A percentile compares a stretch with the other conserved stretches of the same genome.
phyloP scores from a whole-genome alignment of 1,140 invertebrate species.

The Drosophila neocordata region DNA sequence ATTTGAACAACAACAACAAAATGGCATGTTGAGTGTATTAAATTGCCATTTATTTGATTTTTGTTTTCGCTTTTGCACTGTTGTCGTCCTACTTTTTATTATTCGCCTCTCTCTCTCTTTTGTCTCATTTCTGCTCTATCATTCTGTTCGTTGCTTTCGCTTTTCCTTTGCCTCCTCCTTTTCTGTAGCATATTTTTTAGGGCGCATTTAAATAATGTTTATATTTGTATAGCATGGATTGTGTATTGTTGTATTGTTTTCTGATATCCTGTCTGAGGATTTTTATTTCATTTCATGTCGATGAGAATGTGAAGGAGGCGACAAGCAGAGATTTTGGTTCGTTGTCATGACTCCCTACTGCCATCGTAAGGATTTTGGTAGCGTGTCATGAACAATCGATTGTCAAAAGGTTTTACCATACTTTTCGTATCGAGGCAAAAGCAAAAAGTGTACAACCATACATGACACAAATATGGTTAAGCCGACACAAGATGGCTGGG shows the following conservation, averaged over 20 bases:
- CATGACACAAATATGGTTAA: neutral
- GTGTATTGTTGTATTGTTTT: conserved; percentile 69
- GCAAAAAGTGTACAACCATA: conserved; percentile 15
- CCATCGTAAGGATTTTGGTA: conserved; percentile 37
- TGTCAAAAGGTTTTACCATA: conserved; percentile 42
- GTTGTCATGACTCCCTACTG: conserved; percentile 4
- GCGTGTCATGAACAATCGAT: conserved; percentile 40
- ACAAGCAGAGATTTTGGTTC: conserved; percentile 38
- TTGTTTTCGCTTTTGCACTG: conserved; percentile 52
- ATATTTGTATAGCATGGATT: conserved; percentile 59
- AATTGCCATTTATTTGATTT: conserved; percentile 80
- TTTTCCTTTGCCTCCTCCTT: conserved; percentile 28
- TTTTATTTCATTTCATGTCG: neutral
- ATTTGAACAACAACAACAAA: conserved; percentile 58
- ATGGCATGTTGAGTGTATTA: conserved; percentile 76
- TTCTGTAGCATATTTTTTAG: conserved; percentile 66
- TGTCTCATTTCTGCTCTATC: neutral
- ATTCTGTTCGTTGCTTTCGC: neutral
- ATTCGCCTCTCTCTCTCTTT: conserved; percentile 20
- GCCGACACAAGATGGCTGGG: neutral
- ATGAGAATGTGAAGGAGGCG: conserved; percentile 1
- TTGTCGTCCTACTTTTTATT: conserved; percentile 45
- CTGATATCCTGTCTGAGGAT: conserved; percentile 51
- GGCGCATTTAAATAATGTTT: conserved; percentile 76
- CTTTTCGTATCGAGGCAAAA: conserved; percentile 36